Evolutionary conservation across 2,888 invertebrate genomes (phyloP).

Genomic region (Eupeodes luniger): DNA sequence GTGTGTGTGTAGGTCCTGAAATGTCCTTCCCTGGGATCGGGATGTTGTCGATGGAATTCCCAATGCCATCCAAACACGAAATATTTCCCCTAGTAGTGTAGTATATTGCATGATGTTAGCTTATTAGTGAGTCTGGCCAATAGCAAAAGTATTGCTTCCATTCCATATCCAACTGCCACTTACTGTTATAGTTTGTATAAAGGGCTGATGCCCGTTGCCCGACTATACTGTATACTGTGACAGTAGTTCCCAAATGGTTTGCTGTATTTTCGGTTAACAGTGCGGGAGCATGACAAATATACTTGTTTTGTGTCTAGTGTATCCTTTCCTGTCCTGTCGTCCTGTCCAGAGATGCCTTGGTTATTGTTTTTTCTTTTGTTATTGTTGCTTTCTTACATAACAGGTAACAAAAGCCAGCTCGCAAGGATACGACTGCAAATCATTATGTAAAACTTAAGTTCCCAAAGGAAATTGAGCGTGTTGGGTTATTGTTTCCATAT

Average conservation of each 20-base stretch:
- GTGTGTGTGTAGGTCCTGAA: no score
- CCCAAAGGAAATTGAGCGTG: constrained; percentile 71
- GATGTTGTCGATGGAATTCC: constrained; percentile 65
- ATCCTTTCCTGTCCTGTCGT: constrained; percentile 17
- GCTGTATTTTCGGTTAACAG: constrained; percentile 59
- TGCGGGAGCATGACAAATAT: constrained; percentile 35
- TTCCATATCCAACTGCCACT: constrained; percentile 46
- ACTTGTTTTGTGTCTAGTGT: constrained; percentile 29
- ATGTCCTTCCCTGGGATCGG: neutral
- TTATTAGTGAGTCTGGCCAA: constrained; percentile 71
- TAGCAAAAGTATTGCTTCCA: constrained; percentile 61
- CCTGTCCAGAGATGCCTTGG: neutral
- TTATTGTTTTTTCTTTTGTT: constrained; percentile 9
- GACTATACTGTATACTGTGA: constrained; percentile 50
- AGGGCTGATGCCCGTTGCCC: neutral
- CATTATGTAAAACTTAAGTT: constrained; percentile 67
- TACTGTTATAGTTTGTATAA: neutral
- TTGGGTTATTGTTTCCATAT: constrained; percentile 29
- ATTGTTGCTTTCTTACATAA: neutral
- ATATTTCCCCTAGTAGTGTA: constrained; percentile 61
- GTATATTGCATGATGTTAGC: constrained; percentile 76
- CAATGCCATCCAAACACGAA: constrained; percentile 76
- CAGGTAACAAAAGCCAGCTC: neutral
- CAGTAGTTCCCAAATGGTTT: constrained; percentile 67
- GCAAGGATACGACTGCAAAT: constrained; percentile 38